A percentile compares a stretch with the other conserved stretches of the same genome.
Evolutionary conservation across 92 coral and sea anemone genomes (phyloP).

Genomic region (Phymanthus crucifer): DNA sequence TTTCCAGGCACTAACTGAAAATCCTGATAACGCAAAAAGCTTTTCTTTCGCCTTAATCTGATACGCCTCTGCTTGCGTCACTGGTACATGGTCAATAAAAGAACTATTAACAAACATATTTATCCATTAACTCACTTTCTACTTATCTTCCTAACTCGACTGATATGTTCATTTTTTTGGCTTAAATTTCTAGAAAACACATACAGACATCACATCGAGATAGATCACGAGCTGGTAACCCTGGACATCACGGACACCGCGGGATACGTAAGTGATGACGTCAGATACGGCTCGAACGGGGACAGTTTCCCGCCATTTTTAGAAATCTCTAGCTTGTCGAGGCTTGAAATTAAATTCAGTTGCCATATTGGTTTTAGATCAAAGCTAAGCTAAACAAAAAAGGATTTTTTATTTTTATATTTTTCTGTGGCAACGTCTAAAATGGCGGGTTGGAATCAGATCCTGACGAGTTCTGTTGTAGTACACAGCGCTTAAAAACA

Average conservation of each 20-base stretch:
- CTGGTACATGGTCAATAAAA: not conserved
- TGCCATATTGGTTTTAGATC: too few species aligned
- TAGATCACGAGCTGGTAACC: conserved; percentile 79
- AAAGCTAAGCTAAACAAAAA: too few species aligned
- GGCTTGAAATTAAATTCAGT: too few species aligned
- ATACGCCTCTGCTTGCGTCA: not conserved
- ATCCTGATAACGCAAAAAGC: too few species aligned
- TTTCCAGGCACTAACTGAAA: not conserved
- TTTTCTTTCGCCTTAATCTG: too few species aligned
- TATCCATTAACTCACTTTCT: too few species aligned
- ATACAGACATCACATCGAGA: conserved; percentile 77
- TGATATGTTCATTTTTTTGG: not conserved
- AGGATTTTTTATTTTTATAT: too few species aligned
- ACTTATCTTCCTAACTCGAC: not conserved
- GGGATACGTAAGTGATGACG: conserved; percentile 65
- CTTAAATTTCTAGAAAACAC: conserved; percentile 64
- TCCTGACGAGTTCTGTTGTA: too few species aligned
- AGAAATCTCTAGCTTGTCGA: too few species aligned
- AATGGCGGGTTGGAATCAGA: too few species aligned
- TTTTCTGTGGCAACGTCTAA: too few species aligned
- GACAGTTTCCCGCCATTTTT: not conserved
- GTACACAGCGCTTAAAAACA: too few species aligned
- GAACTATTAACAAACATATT: not conserved
- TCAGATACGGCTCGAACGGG: not conserved
- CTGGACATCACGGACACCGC: conserved; percentile 93